Evolutionary conservation across 2,888 invertebrate species (phyloP).

Genomic region (Eristalinus aeneus): DNA sequence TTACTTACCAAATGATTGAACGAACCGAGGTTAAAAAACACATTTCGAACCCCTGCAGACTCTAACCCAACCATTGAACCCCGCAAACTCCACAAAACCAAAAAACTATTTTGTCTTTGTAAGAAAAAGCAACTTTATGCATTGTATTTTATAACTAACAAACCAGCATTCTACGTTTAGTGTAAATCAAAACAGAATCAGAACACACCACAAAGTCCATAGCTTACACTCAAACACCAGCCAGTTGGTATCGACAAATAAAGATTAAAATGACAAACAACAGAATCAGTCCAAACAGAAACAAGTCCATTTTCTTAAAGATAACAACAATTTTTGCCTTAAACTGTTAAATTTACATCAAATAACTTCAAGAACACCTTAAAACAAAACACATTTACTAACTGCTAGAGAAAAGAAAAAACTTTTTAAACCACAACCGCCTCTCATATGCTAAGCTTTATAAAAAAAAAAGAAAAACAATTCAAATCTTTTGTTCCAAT

Average conservation of each 20-base stretch:
- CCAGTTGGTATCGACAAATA: background rate
- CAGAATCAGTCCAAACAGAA: background rate
- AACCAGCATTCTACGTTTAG: background rate
- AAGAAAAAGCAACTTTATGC: background rate
- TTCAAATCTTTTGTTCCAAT: background rate
- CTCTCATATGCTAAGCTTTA: constrained; percentile 48
- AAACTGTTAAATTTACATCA: constrained; percentile 48
- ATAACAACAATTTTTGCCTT: constrained; percentile 41
- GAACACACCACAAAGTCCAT: background rate
- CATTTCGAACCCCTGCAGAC: too few species aligned
- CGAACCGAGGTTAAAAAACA: too few species aligned
- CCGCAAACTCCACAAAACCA: too few species aligned
- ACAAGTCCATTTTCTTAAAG: constrained; percentile 41
- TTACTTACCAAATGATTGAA: too few species aligned
- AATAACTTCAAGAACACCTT: constrained; percentile 25
- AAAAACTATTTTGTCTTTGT: background rate
- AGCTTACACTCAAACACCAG: background rate
- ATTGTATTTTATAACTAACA: background rate
- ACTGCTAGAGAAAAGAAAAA: background rate
- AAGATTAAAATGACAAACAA: too few species aligned
- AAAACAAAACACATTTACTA: background rate
- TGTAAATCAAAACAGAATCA: background rate
- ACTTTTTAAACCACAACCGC: background rate
- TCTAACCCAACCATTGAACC: too few species aligned
- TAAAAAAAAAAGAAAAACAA: too few species aligned